These are phyloP conservation scores for Butorides virescens DNA, from an alignment of 2,113 vertebrate genomes.

Conservation along the genomic window DNA sequence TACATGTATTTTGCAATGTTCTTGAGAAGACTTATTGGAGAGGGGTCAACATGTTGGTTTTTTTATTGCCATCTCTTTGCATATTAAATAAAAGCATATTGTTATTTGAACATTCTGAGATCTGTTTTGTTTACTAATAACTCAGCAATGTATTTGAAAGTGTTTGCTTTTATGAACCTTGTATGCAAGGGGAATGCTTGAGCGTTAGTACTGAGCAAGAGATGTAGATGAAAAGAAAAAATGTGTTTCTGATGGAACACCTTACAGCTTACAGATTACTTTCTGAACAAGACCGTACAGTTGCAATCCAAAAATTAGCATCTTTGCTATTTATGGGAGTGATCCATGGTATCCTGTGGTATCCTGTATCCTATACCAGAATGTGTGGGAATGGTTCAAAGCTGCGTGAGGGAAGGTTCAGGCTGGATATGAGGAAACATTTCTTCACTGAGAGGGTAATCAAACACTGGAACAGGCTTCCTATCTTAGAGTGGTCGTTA, in stretches of 20 bases:
- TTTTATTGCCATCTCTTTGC: neutral
- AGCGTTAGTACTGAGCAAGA: neutral
- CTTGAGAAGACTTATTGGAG: constrained; percentile 40
- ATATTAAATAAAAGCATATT: constrained; percentile 42
- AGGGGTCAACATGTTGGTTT: neutral
- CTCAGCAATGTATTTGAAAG: neutral
- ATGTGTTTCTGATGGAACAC: neutral
- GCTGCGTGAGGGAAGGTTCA: neutral
- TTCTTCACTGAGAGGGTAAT: neutral
- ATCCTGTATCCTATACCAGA: no score
- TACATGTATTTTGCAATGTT: constrained; percentile 49
- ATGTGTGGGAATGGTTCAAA: neutral
- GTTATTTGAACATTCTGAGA: neutral
- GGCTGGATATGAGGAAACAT: neutral
- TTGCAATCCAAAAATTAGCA: neutral
- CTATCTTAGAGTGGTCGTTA: neutral
- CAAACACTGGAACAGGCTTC: neutral
- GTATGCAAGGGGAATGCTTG: neutral
- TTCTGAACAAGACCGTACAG: neutral
- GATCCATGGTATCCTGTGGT: neutral
- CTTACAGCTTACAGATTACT: neutral
- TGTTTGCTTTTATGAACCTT: neutral
- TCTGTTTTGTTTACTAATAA: neutral
- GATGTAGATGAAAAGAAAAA: neutral
- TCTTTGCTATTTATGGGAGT: neutral